Base-by-base conservation (phyloP, 2,797 vertebrate genomes). In the Furcifer pardalis region DNA sequence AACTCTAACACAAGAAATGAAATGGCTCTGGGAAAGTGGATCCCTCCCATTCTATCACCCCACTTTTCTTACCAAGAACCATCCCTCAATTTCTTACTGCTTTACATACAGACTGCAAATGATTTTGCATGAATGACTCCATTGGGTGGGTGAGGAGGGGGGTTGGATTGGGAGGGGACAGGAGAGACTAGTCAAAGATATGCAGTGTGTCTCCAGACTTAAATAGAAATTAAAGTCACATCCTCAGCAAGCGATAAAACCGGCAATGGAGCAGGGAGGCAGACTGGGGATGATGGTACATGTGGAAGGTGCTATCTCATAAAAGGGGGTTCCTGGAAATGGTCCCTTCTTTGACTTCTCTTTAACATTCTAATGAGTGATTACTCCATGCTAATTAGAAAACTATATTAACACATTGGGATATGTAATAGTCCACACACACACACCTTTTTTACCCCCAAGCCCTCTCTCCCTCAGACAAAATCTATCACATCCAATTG, bases 101-200 rank as follows among this genome's bases (percentile, higher is more conserved):
- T 79, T 73, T 56, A 66, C 12, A 37, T 12, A 68, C 74, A 71
- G 65, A 44, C 74, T 60, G 63, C 49, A 77, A 71, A 78, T 3
- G 30, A 75, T 66, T 85, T 56, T 62, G 44, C 46, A 77, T 77
- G 52, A 77, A 81, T 77, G 65, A 71, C 73, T 77, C 72, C 73
- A 68, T n/a, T n/a, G n/a, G n/a, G n/a, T 83, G 49, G 46, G 1
- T 15, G 32, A 27, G 60, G 37, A 42, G 13, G 27, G 63, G 6
- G 4, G n/a, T n/a, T n/a, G 49, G 32, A 35, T n/a, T 35, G 46
- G 65, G n/a, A 32, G 30, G 59, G 56, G 21, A 17, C 56, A 56
- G 42, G 52, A 19, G 25, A 69, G 60, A 40, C 59, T n/a, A 85
- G 37, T 30, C 59, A 21, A 76, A 76, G 62, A 46, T 69, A 76